phyloP scores from a whole-genome alignment of 2,888 invertebrate species.

The Ennomos quercinarius region DNA sequence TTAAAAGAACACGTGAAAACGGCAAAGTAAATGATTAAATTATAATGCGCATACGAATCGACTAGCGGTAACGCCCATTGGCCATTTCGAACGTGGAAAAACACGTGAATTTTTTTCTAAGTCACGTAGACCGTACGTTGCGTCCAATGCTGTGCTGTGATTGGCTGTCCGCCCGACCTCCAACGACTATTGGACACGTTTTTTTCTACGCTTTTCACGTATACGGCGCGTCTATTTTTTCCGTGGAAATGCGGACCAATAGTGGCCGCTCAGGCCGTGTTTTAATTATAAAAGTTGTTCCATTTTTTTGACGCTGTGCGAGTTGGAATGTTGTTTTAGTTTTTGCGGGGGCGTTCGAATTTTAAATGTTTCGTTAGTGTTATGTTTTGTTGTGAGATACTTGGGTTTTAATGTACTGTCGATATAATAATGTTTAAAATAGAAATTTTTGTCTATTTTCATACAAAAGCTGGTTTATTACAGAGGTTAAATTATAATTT shows the following conservation, averaged over 20 bases:
- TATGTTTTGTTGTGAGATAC: conserved; percentile 16
- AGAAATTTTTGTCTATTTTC: too few relatives aligned
- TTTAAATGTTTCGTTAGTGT: conserved; percentile 34
- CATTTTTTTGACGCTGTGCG: conserved; percentile 53
- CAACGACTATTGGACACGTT: conserved; percentile 74
- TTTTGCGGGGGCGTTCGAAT: conserved; percentile 39
- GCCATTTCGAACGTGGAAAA: conserved; percentile 75
- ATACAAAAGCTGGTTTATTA: too few relatives aligned
- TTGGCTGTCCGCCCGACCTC: conserved; percentile 64
- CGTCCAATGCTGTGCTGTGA: conserved; percentile 57
- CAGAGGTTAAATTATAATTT: too few relatives aligned
- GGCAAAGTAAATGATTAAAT: conserved; percentile 60
- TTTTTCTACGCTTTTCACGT: conserved; percentile 82
- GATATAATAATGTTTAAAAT: too few relatives aligned
- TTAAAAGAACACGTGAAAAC: conserved; percentile 45
- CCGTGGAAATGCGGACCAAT: conserved; percentile 77
- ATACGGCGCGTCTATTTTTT: conserved; percentile 74
- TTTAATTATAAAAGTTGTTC: conserved; percentile 79
- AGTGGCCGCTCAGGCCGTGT: conserved; percentile 65
- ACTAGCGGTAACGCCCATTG: conserved; percentile 63
- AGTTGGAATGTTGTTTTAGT: conserved; percentile 43
- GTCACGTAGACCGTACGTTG: conserved; percentile 81
- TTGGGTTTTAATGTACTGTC: too few relatives aligned
- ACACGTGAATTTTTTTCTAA: conserved; percentile 82
- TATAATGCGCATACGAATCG: conserved; percentile 69